Conservation (phyloP, 2,797 vertebrate species). For the Adelosebastes latens region DNA sequence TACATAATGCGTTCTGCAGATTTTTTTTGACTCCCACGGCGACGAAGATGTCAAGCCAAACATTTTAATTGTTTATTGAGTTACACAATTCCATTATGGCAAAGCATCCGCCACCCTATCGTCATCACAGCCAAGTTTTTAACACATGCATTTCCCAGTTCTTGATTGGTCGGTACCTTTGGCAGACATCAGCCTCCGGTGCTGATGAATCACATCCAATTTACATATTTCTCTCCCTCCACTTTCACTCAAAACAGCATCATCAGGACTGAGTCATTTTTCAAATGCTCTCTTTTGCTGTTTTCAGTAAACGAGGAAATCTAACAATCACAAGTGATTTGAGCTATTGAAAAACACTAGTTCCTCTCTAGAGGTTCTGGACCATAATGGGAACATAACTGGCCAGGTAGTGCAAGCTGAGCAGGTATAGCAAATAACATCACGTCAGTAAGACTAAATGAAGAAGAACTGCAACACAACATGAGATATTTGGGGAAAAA, state of each 20-base stretch:
- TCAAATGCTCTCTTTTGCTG: conserved; percentile 1
- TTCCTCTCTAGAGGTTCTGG: background rate
- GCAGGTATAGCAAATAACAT: background rate
- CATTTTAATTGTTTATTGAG: background rate
- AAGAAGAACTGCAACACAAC: background rate
- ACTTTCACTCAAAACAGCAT: background rate
- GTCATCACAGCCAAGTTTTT: background rate
- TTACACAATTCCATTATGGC: background rate
- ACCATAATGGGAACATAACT: background rate
- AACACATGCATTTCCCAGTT: background rate
- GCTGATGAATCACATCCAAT: conserved; percentile 25
- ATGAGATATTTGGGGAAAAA: background rate
- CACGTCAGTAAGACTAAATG: background rate
- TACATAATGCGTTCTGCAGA: background rate
- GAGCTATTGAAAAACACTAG: background rate
- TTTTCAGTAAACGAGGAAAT: conserved; percentile 4
- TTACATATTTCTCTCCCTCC: conserved; percentile 25
- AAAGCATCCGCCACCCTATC: background rate
- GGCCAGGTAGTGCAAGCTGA: background rate
- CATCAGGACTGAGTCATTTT: conserved; percentile 6
- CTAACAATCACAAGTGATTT: background rate
- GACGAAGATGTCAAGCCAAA: background rate
- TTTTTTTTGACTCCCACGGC: background rate
- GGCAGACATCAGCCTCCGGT: background rate
- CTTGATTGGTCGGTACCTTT: background rate